Evolutionary conservation across 2,113 vertebrate genomes (phyloP).

Genomic region (Myotis yumanensis): DNA sequence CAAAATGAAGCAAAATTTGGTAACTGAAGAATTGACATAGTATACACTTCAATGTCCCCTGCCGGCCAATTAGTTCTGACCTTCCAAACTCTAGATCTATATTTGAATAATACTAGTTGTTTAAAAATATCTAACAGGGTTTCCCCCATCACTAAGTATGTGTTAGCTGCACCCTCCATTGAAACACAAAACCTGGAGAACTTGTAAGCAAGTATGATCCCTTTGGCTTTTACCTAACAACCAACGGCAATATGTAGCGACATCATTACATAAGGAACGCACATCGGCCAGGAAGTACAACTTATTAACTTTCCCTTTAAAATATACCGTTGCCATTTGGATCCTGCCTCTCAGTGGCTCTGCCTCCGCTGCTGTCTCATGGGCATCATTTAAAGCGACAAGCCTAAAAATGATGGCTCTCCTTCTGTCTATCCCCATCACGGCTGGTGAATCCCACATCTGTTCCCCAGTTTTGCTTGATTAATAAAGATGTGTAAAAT

Average conservation of each 20-base stretch:
- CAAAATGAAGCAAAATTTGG: background rate
- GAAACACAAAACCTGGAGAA: background rate
- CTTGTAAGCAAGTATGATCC: background rate
- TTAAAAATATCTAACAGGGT: background rate
- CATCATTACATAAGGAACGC: background rate
- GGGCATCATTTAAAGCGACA: slow-evolving; percentile 62
- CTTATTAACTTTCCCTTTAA: slow-evolving; percentile 46
- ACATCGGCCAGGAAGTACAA: background rate
- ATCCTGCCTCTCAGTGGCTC: slow-evolving; percentile 32
- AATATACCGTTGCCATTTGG: slow-evolving; percentile 33
- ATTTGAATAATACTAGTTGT: background rate
- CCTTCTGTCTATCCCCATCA: slow-evolving; percentile 53
- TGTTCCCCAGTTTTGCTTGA: slow-evolving; percentile 56
- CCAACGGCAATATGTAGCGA: background rate
- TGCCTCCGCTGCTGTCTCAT: slow-evolving; percentile 13
- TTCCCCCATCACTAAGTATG: background rate
- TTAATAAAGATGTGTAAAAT: slow-evolving; percentile 67
- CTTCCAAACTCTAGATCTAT: background rate
- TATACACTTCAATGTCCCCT: background rate
- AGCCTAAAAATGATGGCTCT: slow-evolving; percentile 55
- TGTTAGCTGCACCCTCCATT: background rate
- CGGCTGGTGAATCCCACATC: slow-evolving; percentile 39
- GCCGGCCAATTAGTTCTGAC: background rate
- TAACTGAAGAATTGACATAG: background rate
- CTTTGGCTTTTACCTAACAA: slow-evolving; percentile 4